These are phyloP conservation scores for Lithobates pipiens DNA, from an alignment of 2,797 vertebrate genomes.

Conservation along the genomic window DNA sequence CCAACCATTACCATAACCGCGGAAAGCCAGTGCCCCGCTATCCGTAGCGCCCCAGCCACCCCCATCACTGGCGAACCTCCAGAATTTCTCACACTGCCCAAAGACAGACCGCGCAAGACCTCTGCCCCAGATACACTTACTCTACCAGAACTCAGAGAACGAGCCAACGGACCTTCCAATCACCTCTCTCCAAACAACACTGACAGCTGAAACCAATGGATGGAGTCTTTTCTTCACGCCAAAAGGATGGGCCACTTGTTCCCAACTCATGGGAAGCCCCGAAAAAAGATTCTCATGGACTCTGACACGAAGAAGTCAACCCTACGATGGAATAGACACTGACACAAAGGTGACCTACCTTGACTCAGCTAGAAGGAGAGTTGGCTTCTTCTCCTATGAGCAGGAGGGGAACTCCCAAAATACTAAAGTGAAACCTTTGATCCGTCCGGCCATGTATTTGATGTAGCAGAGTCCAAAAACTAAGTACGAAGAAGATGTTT, in stretches of 20 bases:
- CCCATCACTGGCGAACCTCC: slow-evolving; percentile 72
- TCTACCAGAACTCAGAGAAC: slow-evolving; percentile 69
- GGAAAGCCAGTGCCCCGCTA: slow-evolving; percentile 62
- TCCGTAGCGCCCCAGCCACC: slow-evolving; percentile 72
- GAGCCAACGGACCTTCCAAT: slow-evolving; percentile 33
- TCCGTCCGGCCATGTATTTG: background rate
- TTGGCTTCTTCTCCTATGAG: slow-evolving; percentile 28
- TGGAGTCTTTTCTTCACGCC: background rate
- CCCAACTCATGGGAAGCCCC: background rate
- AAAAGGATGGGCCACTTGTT: background rate
- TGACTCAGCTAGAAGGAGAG: background rate
- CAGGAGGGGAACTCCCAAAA: background rate
- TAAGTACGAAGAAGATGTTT: background rate
- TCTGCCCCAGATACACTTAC: slow-evolving; percentile 74
- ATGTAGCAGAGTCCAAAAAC: background rate
- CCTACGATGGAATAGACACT: background rate
- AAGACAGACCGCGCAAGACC: slow-evolving; percentile 73
- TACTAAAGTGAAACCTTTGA: background rate
- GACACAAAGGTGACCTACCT: background rate
- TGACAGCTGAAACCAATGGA: slow-evolving; percentile 34
- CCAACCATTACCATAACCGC: slow-evolving; percentile 72
- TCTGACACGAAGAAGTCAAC: slow-evolving; percentile 1
- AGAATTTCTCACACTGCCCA: slow-evolving; percentile 73
- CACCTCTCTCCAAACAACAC: slow-evolving; percentile 23
- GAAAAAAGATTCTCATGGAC: slow-evolving; percentile 12